Evolutionary conservation across 2,888 invertebrate species (phyloP).

Genomic region (Caprella mutica): DNA sequence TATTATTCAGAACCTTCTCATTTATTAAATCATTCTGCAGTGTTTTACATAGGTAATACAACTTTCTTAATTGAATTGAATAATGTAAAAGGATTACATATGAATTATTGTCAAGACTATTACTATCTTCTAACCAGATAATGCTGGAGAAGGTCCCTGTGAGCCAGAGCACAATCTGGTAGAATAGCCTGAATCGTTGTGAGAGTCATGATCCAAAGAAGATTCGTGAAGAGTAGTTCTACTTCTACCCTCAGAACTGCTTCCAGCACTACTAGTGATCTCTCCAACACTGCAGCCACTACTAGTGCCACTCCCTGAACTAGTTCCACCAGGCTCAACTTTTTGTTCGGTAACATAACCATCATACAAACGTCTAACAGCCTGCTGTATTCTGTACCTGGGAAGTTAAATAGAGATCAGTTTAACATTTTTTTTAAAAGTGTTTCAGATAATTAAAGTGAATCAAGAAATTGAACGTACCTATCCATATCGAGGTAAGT

Average conservation of each 20-base stretch:
- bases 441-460: too few relatives aligned
- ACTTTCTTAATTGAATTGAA: too few relatives aligned
- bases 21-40: too few relatives aligned
- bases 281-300: neutral
- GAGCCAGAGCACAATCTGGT: conserved; percentile 68
- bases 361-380: conserved; percentile 26
- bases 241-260: neutral
- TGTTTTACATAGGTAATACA: too few relatives aligned
- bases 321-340: conserved; percentile 2
- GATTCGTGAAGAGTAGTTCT: conserved; percentile 15
- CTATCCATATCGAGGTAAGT: conserved; percentile 31
- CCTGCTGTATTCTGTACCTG: conserved; percentile 30
- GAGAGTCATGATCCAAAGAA: conserved; percentile 40
- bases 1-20: too few relatives aligned
- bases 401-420: neutral
- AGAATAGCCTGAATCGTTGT: conserved; percentile 75
- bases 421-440: neutral
- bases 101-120: too few relatives aligned
- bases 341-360: conserved; percentile 23
- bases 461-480: conserved; percentile 8
- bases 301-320: neutral
- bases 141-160: conserved; percentile 49
- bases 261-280: conserved; percentile 7
- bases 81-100: too few relatives aligned
- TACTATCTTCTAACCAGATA: too few relatives aligned